phyloP scores from a whole-genome alignment of 2,113 vertebrate genomes.

The Pachypanchax playfairii region DNA sequence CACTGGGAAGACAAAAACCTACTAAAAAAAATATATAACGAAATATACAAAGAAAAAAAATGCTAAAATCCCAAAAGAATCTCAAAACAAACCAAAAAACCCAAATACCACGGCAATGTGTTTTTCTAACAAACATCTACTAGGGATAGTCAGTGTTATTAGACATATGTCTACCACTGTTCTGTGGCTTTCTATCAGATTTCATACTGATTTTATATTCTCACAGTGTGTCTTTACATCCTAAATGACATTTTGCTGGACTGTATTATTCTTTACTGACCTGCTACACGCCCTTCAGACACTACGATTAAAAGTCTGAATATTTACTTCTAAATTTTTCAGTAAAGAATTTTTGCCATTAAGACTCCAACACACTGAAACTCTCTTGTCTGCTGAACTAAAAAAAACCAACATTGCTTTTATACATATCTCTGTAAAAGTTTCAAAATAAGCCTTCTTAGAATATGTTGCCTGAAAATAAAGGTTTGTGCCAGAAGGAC shows the following conservation, averaged over 20 bases:
- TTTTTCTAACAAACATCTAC: neutral
- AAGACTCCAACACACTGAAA: neutral
- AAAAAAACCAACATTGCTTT: neutral
- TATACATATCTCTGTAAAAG: neutral
- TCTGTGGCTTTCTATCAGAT: neutral
- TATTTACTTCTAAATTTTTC: neutral
- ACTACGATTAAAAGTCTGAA: neutral
- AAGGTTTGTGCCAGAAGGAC: too few relatives aligned
- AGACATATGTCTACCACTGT: neutral
- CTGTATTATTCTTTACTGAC: neutral
- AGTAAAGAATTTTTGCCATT: neutral
- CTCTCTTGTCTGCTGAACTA: neutral
- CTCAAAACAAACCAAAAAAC: too few relatives aligned
- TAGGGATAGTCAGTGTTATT: neutral
- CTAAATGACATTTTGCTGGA: neutral
- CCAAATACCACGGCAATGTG: too few relatives aligned
- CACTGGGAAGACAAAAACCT: too few relatives aligned
- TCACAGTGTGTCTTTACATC: neutral
- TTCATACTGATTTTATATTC: neutral
- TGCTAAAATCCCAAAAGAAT: too few relatives aligned
- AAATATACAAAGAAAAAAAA: too few relatives aligned
- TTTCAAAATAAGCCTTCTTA: too few relatives aligned
- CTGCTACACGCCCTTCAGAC: neutral
- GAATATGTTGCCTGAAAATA: too few relatives aligned
- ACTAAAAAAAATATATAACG: too few relatives aligned